Percentiles rank a stretch among this genome's conserved stretches.
Evolutionary conservation across 1,140 invertebrate genomes (phyloP).

Genomic region (Schlechtendalia chinensis): DNA sequence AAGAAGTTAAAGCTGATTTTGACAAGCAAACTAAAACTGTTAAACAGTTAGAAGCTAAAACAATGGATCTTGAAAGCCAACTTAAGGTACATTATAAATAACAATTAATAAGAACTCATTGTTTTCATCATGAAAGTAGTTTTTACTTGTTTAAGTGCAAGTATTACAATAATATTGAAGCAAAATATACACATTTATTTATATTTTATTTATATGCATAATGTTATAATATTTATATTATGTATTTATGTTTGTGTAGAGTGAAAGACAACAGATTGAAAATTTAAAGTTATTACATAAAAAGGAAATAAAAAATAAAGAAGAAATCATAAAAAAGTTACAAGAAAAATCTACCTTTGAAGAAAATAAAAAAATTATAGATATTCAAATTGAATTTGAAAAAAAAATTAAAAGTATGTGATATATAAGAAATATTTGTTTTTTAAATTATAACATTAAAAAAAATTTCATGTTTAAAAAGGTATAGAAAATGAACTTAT

Average conservation of each 20-base stretch:
- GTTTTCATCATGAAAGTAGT: background rate
- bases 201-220: too few species aligned
- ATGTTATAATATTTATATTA: background rate
- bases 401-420: slow-evolving; percentile 35
- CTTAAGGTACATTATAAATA: slow-evolving; percentile 21
- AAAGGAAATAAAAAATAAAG: slow-evolving; percentile 59
- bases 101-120: background rate
- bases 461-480: slow-evolving; percentile 54
- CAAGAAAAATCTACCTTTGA: slow-evolving; percentile 60
- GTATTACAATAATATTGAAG: too few species aligned
- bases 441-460: background rate
- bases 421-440: background rate
- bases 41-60: slow-evolving; percentile 41
- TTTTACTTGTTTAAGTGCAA: too few species aligned
- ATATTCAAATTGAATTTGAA: slow-evolving; percentile 61
- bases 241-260: background rate
- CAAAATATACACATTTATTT: too few species aligned
- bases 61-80: slow-evolving; percentile 19
- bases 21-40: slow-evolving; percentile 26
- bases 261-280: slow-evolving; percentile 50
- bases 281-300: slow-evolving; percentile 52
- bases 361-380: slow-evolving; percentile 63
- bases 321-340: slow-evolving; percentile 64
- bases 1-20: slow-evolving; percentile 38
- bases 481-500: slow-evolving; percentile 67